Conservation (phyloP, 2,888 invertebrate genomes). For the Drosophila prolongata region DNA sequence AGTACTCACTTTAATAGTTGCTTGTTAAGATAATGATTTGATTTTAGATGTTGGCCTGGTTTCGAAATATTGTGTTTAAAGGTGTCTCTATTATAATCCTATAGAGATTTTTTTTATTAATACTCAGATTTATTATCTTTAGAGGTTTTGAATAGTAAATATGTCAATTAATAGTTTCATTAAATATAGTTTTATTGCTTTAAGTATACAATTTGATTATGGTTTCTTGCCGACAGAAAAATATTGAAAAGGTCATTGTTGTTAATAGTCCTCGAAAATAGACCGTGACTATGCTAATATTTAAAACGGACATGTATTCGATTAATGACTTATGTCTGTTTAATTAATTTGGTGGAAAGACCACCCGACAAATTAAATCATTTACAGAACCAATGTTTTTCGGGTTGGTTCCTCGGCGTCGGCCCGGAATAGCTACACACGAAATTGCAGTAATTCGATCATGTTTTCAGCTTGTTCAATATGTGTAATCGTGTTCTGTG, state of each 20-base stretch:
- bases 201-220: not conserved
- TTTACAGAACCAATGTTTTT: conserved; percentile 30
- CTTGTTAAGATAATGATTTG: no score
- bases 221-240: not conserved
- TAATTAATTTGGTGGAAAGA: conserved; percentile 32
- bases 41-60: no score
- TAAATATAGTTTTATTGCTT: not conserved
- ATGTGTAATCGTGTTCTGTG: conserved; percentile 57
- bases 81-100: no score
- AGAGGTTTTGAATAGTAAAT: not conserved
- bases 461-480: conserved; percentile 55
- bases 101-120: no score
- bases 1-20: not conserved
- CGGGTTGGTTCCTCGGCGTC: conserved; percentile 4
- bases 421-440: conserved; percentile 29
- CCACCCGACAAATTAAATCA: conserved; percentile 28
- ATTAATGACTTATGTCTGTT: conserved; percentile 28
- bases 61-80: no score
- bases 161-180: not conserved
- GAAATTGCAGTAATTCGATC: conserved; percentile 52
- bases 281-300: conserved; percentile 33
- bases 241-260: conserved; percentile 5
- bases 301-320: conserved; percentile 22
- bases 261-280: not conserved
- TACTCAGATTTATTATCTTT: not conserved